Evolutionary conservation across 2,888 invertebrate species (phyloP).

Genomic region (Colostygia pectinataria): DNA sequence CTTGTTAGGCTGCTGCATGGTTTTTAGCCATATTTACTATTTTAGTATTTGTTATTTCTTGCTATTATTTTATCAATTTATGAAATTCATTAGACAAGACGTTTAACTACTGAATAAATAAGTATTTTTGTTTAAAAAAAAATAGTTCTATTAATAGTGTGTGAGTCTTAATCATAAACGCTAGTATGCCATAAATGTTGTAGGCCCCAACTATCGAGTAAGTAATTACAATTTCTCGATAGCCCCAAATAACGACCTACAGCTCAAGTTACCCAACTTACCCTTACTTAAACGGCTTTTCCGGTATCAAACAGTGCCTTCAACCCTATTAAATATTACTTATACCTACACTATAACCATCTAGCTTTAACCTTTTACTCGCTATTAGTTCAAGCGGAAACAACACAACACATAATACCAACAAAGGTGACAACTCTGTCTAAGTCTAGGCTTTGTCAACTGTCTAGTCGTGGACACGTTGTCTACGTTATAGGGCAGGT

Average conservation of each 20-base stretch:
- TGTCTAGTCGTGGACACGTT: neutral
- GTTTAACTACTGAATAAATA: neutral
- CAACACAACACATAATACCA: neutral
- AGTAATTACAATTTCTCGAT: too few species aligned
- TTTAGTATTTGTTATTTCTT: too few species aligned
- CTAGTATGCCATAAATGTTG: neutral
- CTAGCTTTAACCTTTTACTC: neutral
- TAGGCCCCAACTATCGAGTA: too few species aligned
- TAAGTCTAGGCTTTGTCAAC: neutral
- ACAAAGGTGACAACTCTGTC: neutral
- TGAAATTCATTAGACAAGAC: too few species aligned
- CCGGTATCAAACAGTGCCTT: slow-evolving; percentile 5
- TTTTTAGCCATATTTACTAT: too few species aligned
- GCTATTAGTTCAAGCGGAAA: neutral
- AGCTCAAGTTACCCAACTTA: slow-evolving; percentile 3
- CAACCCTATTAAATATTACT: slow-evolving; percentile 13
- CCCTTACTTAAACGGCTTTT: slow-evolving; percentile 1
- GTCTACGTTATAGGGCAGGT: too few species aligned
- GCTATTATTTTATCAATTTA: too few species aligned
- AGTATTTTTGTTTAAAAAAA: too few species aligned
- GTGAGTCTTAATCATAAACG: neutral
- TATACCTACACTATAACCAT: slow-evolving; percentile 3
- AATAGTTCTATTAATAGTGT: too few species aligned
- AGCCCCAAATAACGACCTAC: neutral
- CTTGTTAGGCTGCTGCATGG: too few species aligned